Conservation (phyloP, 2,888 invertebrate genomes). For the Rhamphomyia laevipes region DNA sequence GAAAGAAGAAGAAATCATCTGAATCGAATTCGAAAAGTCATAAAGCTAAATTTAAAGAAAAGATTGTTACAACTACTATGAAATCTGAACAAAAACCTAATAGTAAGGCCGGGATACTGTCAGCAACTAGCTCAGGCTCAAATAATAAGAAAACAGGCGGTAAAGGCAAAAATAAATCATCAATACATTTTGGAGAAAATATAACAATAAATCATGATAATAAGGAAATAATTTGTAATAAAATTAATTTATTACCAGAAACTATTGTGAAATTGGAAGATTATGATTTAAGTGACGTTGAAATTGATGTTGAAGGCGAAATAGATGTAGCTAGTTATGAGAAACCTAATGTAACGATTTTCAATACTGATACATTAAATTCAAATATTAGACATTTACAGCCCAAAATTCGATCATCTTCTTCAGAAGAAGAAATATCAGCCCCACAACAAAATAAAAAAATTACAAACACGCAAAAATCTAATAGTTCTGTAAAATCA, state of each 20-base stretch:
- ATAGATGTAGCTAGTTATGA: background rate
- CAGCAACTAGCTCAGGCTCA: no score
- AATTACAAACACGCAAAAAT: background rate
- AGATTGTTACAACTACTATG: background rate
- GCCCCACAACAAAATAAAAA: background rate
- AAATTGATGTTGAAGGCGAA: conserved; percentile 48
- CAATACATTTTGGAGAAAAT: conserved; percentile 13
- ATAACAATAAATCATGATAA: conserved; percentile 15
- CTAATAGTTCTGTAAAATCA: background rate
- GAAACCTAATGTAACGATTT: background rate
- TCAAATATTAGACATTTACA: no score
- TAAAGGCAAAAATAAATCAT: background rate
- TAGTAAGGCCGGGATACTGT: no score
- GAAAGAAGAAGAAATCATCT: conserved; percentile 1
- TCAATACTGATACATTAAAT: background rate
- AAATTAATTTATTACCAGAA: background rate
- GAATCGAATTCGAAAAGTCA: background rate
- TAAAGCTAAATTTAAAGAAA: conserved; percentile 9
- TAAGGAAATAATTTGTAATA: background rate
- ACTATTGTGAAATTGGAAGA: conserved; percentile 33
- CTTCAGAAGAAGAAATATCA: background rate
- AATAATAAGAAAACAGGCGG: background rate
- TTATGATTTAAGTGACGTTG: conserved; percentile 39
- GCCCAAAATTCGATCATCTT: background rate
- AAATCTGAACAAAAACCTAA: background rate